phyloP scores from a whole-genome alignment of 2,888 invertebrate genomes.

The Calephelis perditalis region DNA sequence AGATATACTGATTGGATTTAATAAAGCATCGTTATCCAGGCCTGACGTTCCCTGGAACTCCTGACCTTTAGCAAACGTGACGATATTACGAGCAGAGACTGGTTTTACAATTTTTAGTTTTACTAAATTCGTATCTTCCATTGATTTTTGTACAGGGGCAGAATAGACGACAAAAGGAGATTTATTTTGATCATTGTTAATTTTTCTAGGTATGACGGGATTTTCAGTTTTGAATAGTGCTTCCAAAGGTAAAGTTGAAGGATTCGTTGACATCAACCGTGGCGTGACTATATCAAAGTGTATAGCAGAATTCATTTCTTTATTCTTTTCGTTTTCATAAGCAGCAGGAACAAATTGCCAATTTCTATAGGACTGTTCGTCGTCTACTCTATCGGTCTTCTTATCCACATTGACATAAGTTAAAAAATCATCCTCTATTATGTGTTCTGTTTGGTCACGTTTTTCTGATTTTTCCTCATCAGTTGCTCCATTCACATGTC shows the following conservation, averaged over 20 bases:
- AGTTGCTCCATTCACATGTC: conserved; percentile 50
- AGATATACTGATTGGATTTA: conserved; percentile 50
- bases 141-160: conserved; percentile 49
- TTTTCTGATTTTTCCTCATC: conserved; percentile 34
- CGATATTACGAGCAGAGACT: conserved; percentile 51
- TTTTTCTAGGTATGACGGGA: conserved; percentile 49
- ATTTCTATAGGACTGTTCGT: conserved; percentile 38
- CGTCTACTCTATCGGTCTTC: conserved; percentile 43
- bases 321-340: conserved; percentile 58
- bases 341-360: conserved; percentile 74
- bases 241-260: conserved; percentile 83
- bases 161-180: conserved; percentile 71
- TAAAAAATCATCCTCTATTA: conserved; percentile 54
- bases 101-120: conserved; percentile 53
- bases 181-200: conserved; percentile 39
- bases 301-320: conserved; percentile 43
- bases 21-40: conserved; percentile 41
- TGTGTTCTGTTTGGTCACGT: conserved; percentile 45
- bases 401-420: conserved; percentile 62
- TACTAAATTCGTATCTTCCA: conserved; percentile 51
- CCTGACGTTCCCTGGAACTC: conserved; percentile 53
- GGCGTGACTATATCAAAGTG: conserved; percentile 61
- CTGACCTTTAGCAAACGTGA: conserved; percentile 62
- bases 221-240: conserved; percentile 80
- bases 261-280: conserved; percentile 63